Evolutionary conservation across 2,888 invertebrate genomes (phyloP), one percentile per base, ranked within the genome.

Genomic region (Conistra vaccinii): DNA sequence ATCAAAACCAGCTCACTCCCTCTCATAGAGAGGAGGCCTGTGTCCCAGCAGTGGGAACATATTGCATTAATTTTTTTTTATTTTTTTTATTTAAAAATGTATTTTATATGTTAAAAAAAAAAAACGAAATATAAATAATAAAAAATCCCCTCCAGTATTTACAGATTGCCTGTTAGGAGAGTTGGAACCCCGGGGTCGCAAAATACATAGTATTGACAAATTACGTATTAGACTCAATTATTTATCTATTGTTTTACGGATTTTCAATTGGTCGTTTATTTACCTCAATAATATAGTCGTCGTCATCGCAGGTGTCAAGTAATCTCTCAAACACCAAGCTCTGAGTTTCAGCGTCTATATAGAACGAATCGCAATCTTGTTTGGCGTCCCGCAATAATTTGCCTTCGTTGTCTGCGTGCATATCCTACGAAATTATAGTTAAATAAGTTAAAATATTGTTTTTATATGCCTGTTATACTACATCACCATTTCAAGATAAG

Each of bases 231-330:
- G 17, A 7, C 17, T 20, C 3, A 29, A 57, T 57, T 17, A 26
- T 55, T 29, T 20, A 57, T 57, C 3, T 20, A 57, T 17, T 57
- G 29, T 29, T 57, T 17, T 17, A 29, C 7, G 0, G 12, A 32
- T n/a, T 62, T 55, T 60, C 3, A 2, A 10, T 58, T 39, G 3
- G 12, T 23, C 12, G 3, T 29, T 39, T 14, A 26, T 39, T 89
- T 95, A 98, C 98, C 97, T 98, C 98, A 83, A 98, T 98, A 26
- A 98, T 90, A 90, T 98, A 98, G 91, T 98, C 98, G 87, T 98
- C 97, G 91, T 98, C 98, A 70, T 99, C 98, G 89, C 99, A 99
- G 3, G 99, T 99, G 90, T 99, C 98, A 89, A 99, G 98, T 90
- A 97, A 97, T 71, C 99, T 97, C 51, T 97, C 97, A 90, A 98